Percentiles rank a stretch among this genome's conserved stretches.
phyloP scores from a whole-genome alignment of 2,888 invertebrate species.

The Amphipoea oculea region DNA sequence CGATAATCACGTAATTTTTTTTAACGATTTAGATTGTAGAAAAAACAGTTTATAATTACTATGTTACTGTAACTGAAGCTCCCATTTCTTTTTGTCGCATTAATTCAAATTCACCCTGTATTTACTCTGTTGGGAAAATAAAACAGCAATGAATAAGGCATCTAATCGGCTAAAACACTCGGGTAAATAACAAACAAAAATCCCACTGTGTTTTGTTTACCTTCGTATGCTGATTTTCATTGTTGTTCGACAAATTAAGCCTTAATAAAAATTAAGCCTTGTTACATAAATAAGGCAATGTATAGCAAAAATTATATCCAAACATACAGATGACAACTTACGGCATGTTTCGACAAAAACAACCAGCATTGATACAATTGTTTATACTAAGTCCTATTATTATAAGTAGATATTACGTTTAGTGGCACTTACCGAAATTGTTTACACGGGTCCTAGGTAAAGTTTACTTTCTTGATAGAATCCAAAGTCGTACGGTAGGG shows the following conservation, averaged over 20 bases:
- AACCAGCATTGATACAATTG: constrained; percentile 1
- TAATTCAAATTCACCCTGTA: too few relatives aligned
- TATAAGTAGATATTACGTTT: constrained; percentile 18
- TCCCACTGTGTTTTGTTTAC: constrained; percentile 33
- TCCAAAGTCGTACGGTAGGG: constrained; percentile 44
- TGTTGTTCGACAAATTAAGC: not conserved
- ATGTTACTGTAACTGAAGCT: too few relatives aligned
- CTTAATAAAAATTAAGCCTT: constrained; percentile 3
- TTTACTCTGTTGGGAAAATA: constrained; percentile 15
- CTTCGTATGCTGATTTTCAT: constrained; percentile 19
- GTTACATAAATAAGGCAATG: not conserved
- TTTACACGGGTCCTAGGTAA: constrained; percentile 68
- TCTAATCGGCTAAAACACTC: constrained; percentile 40
- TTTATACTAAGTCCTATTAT: not conserved
- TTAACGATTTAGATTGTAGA: too few relatives aligned
- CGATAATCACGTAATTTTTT: too few relatives aligned
- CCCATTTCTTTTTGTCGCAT: too few relatives aligned
- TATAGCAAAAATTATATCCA: not conserved
- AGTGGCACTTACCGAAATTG: constrained; percentile 68
- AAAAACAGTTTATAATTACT: too few relatives aligned
- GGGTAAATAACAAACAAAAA: constrained; percentile 44
- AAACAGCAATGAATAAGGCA: constrained; percentile 47
- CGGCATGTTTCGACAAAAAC: constrained; percentile 4
- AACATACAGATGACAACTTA: not conserved
- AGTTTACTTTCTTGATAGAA: constrained; percentile 70